phyloP scores from a whole-genome alignment of 2,888 invertebrate species.

The Drosophila eohydei region DNA sequence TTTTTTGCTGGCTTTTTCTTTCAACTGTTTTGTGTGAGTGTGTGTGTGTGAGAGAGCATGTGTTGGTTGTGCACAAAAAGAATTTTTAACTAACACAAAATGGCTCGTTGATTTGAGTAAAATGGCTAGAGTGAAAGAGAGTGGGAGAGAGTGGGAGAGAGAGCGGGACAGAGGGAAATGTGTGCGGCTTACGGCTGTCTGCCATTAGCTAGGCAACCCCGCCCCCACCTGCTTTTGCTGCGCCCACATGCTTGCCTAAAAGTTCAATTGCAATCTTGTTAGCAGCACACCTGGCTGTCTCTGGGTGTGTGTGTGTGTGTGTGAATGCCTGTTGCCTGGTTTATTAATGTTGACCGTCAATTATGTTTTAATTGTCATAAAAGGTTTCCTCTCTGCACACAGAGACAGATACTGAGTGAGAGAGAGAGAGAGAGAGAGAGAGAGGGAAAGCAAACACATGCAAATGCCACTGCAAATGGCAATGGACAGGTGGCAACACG shows the following conservation, averaged over 20 bases:
- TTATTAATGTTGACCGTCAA: slow-evolving; percentile 84
- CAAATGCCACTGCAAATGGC: slow-evolving; percentile 16
- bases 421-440: not conserved
- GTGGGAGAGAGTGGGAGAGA: slow-evolving; percentile 1
- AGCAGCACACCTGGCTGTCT: slow-evolving; percentile 46
- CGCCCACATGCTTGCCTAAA: slow-evolving; percentile 33
- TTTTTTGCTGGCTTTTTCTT: slow-evolving; percentile 11
- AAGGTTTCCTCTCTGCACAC: slow-evolving; percentile 76
- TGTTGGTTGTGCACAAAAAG: slow-evolving; percentile 55
- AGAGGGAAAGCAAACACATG: slow-evolving; percentile 17
- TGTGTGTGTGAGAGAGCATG: slow-evolving; percentile 19
- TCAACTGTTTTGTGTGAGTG: slow-evolving; percentile 19
- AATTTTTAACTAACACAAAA: slow-evolving; percentile 79
- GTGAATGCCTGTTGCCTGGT: slow-evolving; percentile 55
- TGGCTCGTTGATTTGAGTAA: slow-evolving; percentile 75
- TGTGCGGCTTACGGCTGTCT: slow-evolving; percentile 58
- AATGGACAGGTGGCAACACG: slow-evolving; percentile 44
- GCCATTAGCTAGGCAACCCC: not conserved
- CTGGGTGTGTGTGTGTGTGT: not conserved
- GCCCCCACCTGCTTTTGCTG: not conserved
- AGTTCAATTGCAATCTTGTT: slow-evolving; percentile 78
- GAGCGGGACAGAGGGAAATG: slow-evolving; percentile 12
- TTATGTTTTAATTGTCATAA: slow-evolving; percentile 85
- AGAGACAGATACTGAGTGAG: not conserved
- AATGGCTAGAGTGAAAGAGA: slow-evolving; percentile 23